Evolutionary conservation across 2,113 vertebrate species (phyloP).

Genomic region (Acrocephalus kingi): DNA sequence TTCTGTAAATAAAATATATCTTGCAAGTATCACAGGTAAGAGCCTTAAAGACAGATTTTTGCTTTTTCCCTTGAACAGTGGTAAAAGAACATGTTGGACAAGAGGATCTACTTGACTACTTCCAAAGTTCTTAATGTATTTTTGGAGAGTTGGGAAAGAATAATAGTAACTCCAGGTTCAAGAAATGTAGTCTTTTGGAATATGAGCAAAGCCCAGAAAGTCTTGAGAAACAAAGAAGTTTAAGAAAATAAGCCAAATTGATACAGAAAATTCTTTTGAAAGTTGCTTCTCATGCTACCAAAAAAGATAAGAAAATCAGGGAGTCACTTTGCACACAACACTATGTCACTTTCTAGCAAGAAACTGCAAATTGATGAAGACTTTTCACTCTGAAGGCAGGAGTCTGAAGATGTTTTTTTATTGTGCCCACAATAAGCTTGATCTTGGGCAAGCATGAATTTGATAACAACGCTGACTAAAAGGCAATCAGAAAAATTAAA

Average conservation of each 20-base stretch:
- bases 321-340: neutral
- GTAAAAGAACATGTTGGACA: neutral
- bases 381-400: neutral
- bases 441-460: neutral
- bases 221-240: neutral
- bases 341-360: neutral
- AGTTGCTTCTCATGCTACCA: neutral
- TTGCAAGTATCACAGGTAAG: neutral
- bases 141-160: neutral
- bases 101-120: neutral
- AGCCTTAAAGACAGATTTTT: neutral
- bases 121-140: neutral
- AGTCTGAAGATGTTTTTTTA: neutral
- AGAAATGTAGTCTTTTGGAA: neutral
- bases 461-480: neutral
- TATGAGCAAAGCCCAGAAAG: neutral
- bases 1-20: neutral
- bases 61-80: neutral
- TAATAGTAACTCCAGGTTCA: neutral
- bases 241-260: neutral
- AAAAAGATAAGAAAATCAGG: neutral
- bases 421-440: neutral
- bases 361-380: neutral
- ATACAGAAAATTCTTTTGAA: neutral
- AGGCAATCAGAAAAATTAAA: conserved; percentile 13